These are phyloP conservation scores for Leptobrachium leishanense DNA, from an alignment of 2,113 vertebrate genomes.

Conservation along the genomic window DNA sequence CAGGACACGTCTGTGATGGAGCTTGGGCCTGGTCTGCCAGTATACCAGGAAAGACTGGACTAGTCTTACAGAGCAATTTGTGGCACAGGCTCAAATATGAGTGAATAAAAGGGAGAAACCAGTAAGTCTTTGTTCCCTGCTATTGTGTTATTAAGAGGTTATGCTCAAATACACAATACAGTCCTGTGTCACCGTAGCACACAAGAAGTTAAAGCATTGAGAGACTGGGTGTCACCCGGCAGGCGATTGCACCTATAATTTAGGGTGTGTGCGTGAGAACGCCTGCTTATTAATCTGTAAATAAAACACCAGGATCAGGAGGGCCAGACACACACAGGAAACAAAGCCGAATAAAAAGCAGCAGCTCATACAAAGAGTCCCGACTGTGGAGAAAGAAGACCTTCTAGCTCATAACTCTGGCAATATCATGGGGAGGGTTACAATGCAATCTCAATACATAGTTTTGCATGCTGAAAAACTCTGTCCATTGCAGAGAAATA, in stretches of 20 bases:
- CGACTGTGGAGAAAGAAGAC: too few relatives aligned
- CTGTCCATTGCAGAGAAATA: too few relatives aligned
- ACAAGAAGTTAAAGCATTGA: background rate
- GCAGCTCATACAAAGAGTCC: too few relatives aligned
- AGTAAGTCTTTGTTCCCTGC: constrained; percentile 16
- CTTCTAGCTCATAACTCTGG: too few relatives aligned
- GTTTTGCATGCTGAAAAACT: too few relatives aligned
- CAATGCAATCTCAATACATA: too few relatives aligned
- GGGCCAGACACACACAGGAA: background rate
- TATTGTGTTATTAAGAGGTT: constrained; percentile 26
- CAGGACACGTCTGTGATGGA: too few relatives aligned
- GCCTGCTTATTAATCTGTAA: constrained; percentile 14
- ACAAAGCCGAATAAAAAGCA: too few relatives aligned
- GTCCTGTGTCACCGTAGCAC: constrained; percentile 11
- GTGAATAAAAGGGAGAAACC: background rate
- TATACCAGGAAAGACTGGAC: too few relatives aligned
- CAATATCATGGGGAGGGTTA: too few relatives aligned
- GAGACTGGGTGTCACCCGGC: constrained; percentile 26
- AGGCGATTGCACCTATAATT: constrained; percentile 31
- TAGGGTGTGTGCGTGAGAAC: constrained; percentile 25
- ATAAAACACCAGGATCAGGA: constrained; percentile 15
- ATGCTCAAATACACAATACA: constrained; percentile 1
- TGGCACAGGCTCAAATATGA: background rate
- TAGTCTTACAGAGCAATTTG: too few relatives aligned
- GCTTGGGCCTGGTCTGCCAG: too few relatives aligned